phyloP scores from a whole-genome alignment of 2,113 vertebrate genomes.

The Corythornis madagascariensis region DNA sequence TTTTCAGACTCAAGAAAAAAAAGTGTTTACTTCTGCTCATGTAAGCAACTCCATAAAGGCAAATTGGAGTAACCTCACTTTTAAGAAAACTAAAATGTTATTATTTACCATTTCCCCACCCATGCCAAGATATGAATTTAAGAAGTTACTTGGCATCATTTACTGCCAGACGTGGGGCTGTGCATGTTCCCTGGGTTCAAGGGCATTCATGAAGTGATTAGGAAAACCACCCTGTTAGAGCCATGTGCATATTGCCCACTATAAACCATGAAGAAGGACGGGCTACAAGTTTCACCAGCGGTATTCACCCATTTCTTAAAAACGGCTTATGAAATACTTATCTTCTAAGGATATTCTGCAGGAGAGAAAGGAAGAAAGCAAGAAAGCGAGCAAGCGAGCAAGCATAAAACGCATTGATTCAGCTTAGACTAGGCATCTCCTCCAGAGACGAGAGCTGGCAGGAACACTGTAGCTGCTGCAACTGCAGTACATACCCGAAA shows the following conservation, averaged over 20 bases:
- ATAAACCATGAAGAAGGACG: neutral
- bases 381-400: no score
- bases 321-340: neutral
- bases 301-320: neutral
- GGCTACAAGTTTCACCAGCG: neutral
- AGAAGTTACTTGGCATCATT: neutral
- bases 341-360: neutral
- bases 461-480: neutral
- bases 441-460: neutral
- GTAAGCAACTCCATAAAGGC: neutral
- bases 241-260: neutral
- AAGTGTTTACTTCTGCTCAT: neutral
- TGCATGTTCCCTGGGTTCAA: neutral
- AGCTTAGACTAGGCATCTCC: neutral
- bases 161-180: neutral
- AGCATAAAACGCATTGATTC: neutral
- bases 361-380: neutral
- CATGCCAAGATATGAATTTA: neutral
- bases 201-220: neutral
- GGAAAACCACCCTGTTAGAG: neutral
- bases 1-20: neutral
- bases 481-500: neutral
- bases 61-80: neutral
- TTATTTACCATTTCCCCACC: neutral
- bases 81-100: neutral